Evolutionary conservation across 2,797 vertebrate genomes (phyloP), one percentile per base, ranked within the genome.

Genomic region (Smutsia gigantea): DNA sequence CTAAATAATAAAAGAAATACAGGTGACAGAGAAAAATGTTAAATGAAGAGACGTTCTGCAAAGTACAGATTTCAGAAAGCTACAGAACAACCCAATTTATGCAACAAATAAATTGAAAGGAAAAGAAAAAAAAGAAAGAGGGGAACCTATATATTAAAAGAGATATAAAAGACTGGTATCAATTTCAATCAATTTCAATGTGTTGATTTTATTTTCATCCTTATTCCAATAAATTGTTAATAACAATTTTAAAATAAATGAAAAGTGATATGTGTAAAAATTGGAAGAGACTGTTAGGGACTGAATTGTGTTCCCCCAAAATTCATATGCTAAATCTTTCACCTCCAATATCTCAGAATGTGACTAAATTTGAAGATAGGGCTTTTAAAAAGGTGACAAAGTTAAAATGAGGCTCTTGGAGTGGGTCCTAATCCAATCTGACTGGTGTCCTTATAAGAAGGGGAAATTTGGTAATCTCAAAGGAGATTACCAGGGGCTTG

Each of bases 1-100:
- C 39, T 84, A 86, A 94, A 88, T 79, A 78, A 61, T 34, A 88
- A 72, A 93, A 93, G 34, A 84, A 96, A 72, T 34, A 68, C 23
- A 64, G 18, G n/a, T 69, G 53, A 82, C 27, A 71, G 74, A 87
- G n/a, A 39, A 91, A 91, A 68, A 83, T 42, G 27, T 63, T 64
- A 90, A 81, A 57, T 63, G 42, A 71, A 69, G 29, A 89, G 85
- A 27, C 46, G 89, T 69, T 92, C 66, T 94, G 13, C 27, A 59
- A 95, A 96, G 64, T 51, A 29, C 18, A 82, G n/a, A 39, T 37
- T 86, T 93, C 7, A 61, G 49, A 68, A 79, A 87, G 63, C 34
- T 85, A 74, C 5, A 92, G 25, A 81, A 69, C 34, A 77, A 71
- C 4, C 14, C 39, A 53, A 77, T 82, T 86, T 37, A 37, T 3